Conservation (phyloP, 2,113 vertebrate genomes). For the Proterorhinus semilunaris region DNA sequence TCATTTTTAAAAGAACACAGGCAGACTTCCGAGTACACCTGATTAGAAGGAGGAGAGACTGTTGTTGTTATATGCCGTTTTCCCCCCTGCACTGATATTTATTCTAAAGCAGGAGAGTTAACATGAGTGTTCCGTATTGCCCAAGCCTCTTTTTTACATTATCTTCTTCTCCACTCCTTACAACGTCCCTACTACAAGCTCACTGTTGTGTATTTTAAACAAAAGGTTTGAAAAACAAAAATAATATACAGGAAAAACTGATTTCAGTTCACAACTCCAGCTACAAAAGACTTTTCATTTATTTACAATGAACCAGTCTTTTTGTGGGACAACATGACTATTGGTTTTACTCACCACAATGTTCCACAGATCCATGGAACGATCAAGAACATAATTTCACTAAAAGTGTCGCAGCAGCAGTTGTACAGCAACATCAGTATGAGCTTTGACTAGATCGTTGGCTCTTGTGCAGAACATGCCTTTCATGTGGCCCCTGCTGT, state of each 20-base stretch:
- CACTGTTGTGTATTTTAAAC: conserved; percentile 42
- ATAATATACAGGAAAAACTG: conserved; percentile 32
- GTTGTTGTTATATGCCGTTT: conserved; percentile 76
- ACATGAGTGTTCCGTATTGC: conserved; percentile 49
- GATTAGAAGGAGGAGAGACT: conserved; percentile 68
- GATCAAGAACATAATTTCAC: too few species aligned
- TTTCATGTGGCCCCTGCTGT: conserved; percentile 57
- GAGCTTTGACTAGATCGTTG: conserved; percentile 28
- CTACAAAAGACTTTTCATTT: not conserved
- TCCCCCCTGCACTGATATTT: conserved; percentile 72
- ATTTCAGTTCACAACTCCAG: conserved; percentile 35
- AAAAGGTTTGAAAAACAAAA: conserved; percentile 76
- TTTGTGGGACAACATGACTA: too few species aligned
- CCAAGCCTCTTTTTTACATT: conserved; percentile 28
- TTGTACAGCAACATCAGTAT: conserved; percentile 12
- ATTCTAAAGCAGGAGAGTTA: conserved; percentile 62
- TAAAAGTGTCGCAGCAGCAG: conserved; percentile 50
- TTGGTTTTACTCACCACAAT: too few species aligned
- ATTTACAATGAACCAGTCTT: not conserved
- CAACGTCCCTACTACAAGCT: conserved; percentile 43
- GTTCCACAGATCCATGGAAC: too few species aligned
- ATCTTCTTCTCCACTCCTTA: conserved; percentile 31
- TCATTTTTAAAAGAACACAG: conserved; percentile 61
- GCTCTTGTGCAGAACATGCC: conserved; percentile 39
- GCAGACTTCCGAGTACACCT: conserved; percentile 63